A percentile compares a stretch with the other conserved stretches of the same genome.
Conservation (phyloP, 2,888 invertebrate genomes). For the Ametastegia equiseti region DNA sequence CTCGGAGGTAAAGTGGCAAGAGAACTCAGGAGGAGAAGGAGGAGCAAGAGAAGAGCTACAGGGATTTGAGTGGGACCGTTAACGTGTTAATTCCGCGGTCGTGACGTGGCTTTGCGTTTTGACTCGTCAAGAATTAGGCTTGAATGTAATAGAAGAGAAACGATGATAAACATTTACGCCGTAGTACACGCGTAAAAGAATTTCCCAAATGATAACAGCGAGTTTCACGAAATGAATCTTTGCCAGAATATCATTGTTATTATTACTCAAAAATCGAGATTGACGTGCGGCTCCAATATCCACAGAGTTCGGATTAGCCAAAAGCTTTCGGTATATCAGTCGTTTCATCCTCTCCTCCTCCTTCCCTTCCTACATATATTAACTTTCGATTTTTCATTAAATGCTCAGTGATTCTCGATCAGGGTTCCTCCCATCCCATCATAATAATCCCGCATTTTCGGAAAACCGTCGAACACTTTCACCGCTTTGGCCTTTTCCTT, state of each 20-base stretch:
- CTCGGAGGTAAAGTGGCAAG: not conserved
- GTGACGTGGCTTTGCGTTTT: not conserved
- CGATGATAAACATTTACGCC: not conserved
- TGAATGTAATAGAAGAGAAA: not conserved
- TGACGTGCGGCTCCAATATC: constrained; percentile 59
- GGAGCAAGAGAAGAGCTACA: not conserved
- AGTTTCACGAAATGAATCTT: too few species aligned
- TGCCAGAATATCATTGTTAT: constrained; percentile 58
- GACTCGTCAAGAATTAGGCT: not conserved
- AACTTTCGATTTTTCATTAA: constrained; percentile 62
- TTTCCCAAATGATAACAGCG: too few species aligned
- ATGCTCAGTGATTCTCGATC: constrained; percentile 41
- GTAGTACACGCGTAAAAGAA: not conserved
- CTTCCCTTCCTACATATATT: constrained; percentile 44
- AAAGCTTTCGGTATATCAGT: constrained; percentile 38
- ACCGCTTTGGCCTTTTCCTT: not conserved
- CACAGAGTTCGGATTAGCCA: constrained; percentile 60
- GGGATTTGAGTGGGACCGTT: constrained; percentile 26
- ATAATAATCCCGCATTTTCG: not conserved
- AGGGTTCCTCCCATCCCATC: not conserved
- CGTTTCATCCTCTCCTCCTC: not conserved
- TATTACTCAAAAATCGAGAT: too few species aligned
- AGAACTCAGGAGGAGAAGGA: not conserved
- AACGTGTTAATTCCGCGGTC: not conserved
- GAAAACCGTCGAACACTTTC: not conserved